These are phyloP conservation scores for Psophia crepitans DNA, from an alignment of 2,113 vertebrate genomes.

Conservation along the genomic window DNA sequence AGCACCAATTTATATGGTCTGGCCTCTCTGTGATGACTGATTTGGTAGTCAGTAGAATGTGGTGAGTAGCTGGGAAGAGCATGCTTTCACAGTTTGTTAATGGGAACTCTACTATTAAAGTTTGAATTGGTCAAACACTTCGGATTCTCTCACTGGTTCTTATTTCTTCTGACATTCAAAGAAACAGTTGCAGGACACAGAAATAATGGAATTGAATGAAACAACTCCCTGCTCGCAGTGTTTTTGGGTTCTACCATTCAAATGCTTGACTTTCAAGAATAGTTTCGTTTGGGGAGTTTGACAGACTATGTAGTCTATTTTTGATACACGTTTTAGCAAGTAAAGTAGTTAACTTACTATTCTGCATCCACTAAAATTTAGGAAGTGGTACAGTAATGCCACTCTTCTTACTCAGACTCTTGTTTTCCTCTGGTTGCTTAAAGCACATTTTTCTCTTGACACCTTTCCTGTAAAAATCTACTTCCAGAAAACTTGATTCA, in stretches of 20 bases:
- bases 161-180: neutral
- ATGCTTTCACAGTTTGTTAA: neutral
- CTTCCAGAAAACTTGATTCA: neutral
- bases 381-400: neutral
- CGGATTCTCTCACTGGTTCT: neutral
- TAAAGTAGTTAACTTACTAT: neutral
- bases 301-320: neutral
- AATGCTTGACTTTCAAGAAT: neutral
- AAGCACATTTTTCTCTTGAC: neutral
- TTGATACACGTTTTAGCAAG: neutral
- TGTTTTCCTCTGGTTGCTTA: neutral
- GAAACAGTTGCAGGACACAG: neutral
- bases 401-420: neutral
- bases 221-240: neutral
- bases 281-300: neutral
- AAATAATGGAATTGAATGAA: neutral
- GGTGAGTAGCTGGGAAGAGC: neutral
- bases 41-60: neutral
- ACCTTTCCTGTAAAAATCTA: neutral
- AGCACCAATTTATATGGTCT: neutral
- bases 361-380: neutral
- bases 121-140: neutral
- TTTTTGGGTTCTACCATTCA: neutral
- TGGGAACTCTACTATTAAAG: neutral
- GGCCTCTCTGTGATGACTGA: neutral